Conservation (phyloP, 2,113 vertebrate genomes). For the Psittacus erithacus region DNA sequence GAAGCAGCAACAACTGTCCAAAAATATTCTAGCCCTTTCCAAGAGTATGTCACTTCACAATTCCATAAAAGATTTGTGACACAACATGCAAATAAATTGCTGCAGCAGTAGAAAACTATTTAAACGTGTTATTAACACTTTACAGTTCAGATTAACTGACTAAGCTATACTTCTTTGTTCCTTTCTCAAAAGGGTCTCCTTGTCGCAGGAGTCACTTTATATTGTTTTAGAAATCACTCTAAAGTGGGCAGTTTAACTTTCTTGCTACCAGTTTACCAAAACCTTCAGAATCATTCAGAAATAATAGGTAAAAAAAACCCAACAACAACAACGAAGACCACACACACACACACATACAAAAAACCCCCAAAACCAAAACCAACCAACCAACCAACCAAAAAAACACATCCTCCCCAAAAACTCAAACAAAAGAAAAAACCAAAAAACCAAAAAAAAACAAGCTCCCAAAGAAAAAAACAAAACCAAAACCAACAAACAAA, state of each 20-base stretch:
- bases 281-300: not conserved
- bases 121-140: not conserved
- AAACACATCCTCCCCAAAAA: too few relatives aligned
- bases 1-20: not conserved
- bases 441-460: too few relatives aligned
- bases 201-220: not conserved
- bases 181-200: not conserved
- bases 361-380: too few relatives aligned
- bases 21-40: not conserved
- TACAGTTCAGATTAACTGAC: not conserved
- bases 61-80: not conserved
- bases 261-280: conserved; percentile 5
- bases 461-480: too few relatives aligned
- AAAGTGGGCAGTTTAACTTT: not conserved
- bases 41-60: not conserved
- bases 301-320: not conserved
- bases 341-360: too few relatives aligned
- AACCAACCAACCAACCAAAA: too few relatives aligned
- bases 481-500: too few relatives aligned
- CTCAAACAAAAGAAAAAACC: too few relatives aligned
- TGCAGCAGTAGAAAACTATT: not conserved
- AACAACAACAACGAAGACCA: too few relatives aligned
- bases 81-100: not conserved
- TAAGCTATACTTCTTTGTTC: conserved; percentile 27
- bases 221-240: conserved; percentile 14